Percentiles rank a stretch among this genome's conserved stretches.
Evolutionary conservation across 30 jellyfish, hydroid and myxozoan species (phyloP).

Genomic region (Aurelia sp.): DNA sequence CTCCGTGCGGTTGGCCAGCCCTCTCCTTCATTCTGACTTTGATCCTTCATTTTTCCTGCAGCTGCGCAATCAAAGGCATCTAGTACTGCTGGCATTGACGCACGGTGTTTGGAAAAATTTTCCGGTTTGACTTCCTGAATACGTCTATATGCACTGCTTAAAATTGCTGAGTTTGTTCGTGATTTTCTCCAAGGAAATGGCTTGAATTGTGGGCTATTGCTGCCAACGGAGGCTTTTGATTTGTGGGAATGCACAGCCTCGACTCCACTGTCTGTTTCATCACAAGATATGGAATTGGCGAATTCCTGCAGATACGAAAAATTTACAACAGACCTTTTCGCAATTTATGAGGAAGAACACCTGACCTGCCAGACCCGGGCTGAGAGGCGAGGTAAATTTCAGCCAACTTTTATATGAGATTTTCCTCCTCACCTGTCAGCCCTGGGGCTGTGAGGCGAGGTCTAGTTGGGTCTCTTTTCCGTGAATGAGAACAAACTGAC

Average conservation of each 20-base stretch:
- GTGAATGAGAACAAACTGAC: no score
- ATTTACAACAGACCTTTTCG: no score
- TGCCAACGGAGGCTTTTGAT: neutral
- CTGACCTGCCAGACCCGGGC: no score
- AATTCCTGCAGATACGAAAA: no score
- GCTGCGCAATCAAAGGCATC: neutral
- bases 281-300: no score
- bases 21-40: neutral
- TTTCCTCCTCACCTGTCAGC: no score
- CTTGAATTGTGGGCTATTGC: neutral
- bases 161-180: conserved; percentile 62
- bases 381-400: no score
- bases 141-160: conserved; percentile 79
- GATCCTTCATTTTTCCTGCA: neutral
- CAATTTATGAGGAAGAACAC: no score
- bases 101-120: conserved; percentile 1
- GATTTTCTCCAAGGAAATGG: conserved; percentile 75
- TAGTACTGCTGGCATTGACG: conserved; percentile 45
- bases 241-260: neutral
- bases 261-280: no score
- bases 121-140: conserved; percentile 7
- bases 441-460: no score
- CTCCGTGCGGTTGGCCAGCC: neutral
- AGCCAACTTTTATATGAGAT: no score
- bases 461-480: no score